These are phyloP conservation scores for Heterodera filipjevi DNA, from an alignment of 2,888 invertebrate genomes.

Conservation along the genomic window DNA sequence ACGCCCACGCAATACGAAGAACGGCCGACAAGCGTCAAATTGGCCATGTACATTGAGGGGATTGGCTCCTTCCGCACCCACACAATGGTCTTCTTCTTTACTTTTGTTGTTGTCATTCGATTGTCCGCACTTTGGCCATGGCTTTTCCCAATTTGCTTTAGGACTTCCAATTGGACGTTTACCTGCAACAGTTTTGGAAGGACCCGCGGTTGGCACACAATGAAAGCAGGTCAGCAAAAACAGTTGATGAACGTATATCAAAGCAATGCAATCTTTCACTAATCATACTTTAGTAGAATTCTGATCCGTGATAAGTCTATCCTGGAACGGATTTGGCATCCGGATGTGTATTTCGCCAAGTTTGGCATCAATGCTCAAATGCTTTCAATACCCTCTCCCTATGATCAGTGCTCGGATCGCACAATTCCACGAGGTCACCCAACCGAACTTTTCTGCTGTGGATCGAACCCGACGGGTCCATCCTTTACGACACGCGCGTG, in stretches of 20 bases:
- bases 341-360: slow-evolving; percentile 47
- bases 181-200: slow-evolving; percentile 60
- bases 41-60: slow-evolving; percentile 65
- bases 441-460: slow-evolving; percentile 51
- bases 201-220: slow-evolving; percentile 47
- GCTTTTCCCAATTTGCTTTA: slow-evolving; percentile 35
- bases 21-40: slow-evolving; percentile 55
- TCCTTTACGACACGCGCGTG: slow-evolving; percentile 50
- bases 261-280: slow-evolving; percentile 10
- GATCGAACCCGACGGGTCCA: slow-evolving; percentile 51
- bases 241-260: background rate
- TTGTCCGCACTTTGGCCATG: slow-evolving; percentile 29
- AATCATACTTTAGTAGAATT: slow-evolving; percentile 35
- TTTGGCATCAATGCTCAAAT: background rate
- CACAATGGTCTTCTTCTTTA: too few species aligned
- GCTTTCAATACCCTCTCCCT: background rate
- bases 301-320: slow-evolving; percentile 43
- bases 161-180: slow-evolving; percentile 65
- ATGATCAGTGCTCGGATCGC: slow-evolving; percentile 45
- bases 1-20: slow-evolving; percentile 59
- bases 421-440: slow-evolving; percentile 50
- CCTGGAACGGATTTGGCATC: slow-evolving; percentile 48
- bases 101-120: too few species aligned
- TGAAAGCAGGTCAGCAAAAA: slow-evolving; percentile 38
- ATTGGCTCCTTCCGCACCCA: slow-evolving; percentile 64